Evolutionary conservation across 1,140 invertebrate species (phyloP).

Genomic region (Camponotus vicinus): DNA sequence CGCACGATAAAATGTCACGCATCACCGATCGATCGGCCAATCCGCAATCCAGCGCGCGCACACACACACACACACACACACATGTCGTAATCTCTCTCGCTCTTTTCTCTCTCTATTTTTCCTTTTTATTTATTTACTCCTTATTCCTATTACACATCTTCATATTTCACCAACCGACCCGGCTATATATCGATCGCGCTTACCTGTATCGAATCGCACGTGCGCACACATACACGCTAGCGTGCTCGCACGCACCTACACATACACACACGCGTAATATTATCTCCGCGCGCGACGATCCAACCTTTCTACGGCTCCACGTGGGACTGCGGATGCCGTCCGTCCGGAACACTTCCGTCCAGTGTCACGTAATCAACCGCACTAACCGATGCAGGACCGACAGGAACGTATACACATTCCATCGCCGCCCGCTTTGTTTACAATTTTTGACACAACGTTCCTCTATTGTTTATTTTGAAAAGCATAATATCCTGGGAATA

Average conservation of each 20-base stretch:
- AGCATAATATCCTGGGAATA: not conserved
- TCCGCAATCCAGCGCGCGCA: not conserved
- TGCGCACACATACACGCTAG: not conserved
- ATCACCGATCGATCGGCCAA: not conserved
- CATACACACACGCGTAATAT: not conserved
- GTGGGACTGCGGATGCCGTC: constrained; percentile 28
- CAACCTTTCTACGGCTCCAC: constrained; percentile 25
- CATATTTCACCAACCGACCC: constrained; percentile 4
- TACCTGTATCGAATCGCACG: not conserved
- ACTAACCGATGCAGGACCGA: not conserved
- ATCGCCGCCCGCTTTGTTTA: not conserved
- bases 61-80: no score
- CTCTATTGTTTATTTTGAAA: not conserved
- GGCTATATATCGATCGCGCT: not conserved
- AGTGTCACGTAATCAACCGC: constrained; percentile 36
- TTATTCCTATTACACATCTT: constrained; percentile 54
- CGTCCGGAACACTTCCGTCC: constrained; percentile 45
- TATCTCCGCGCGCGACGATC: constrained; percentile 1
- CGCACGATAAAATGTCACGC: constrained; percentile 33
- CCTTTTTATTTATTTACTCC: constrained; percentile 54
- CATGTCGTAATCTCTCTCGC: no score
- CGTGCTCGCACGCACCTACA: not conserved
- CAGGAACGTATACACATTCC: not conserved
- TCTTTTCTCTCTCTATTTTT: not conserved
- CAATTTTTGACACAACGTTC: not conserved